A percentile compares a stretch with the other conserved stretches of the same genome.
These are phyloP conservation scores for Enteromius trimaculatus DNA, from an alignment of 2,797 vertebrate genomes.

Conservation along the genomic window DNA sequence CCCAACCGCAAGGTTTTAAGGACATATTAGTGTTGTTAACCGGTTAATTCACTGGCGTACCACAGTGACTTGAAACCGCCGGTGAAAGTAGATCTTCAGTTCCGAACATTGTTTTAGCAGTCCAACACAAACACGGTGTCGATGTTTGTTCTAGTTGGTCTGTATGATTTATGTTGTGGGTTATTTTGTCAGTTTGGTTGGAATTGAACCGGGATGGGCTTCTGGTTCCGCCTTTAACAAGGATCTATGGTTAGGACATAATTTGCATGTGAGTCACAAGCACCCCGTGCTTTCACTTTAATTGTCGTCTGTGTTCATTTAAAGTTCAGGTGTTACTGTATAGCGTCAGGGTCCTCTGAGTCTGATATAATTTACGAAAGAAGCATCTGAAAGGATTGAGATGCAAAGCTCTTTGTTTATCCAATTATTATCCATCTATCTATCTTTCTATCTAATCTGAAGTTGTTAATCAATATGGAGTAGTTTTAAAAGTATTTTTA, in stretches of 20 bases:
- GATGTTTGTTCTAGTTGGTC: background rate
- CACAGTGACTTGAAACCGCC: background rate
- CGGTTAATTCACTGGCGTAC: background rate
- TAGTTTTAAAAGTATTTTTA: background rate
- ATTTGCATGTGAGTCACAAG: constrained; percentile 30
- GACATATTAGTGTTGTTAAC: background rate
- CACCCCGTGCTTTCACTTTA: background rate
- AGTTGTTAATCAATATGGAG: background rate
- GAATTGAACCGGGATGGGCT: constrained; percentile 7
- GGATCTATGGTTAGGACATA: background rate
- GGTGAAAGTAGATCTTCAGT: constrained; percentile 5
- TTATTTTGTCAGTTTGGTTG: background rate
- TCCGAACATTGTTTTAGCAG: background rate
- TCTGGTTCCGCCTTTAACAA: background rate
- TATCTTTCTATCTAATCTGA: background rate
- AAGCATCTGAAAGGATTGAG: background rate
- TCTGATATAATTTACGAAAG: background rate
- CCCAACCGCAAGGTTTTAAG: background rate
- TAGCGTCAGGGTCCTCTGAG: background rate
- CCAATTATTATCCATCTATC: background rate
- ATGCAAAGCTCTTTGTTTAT: background rate
- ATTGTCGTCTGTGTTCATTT: background rate
- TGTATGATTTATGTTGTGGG: background rate
- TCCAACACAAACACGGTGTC: background rate
- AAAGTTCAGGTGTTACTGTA: background rate